These are phyloP conservation scores for Luperina testacea DNA, from an alignment of 2,888 invertebrate genomes.

Conservation along the genomic window DNA sequence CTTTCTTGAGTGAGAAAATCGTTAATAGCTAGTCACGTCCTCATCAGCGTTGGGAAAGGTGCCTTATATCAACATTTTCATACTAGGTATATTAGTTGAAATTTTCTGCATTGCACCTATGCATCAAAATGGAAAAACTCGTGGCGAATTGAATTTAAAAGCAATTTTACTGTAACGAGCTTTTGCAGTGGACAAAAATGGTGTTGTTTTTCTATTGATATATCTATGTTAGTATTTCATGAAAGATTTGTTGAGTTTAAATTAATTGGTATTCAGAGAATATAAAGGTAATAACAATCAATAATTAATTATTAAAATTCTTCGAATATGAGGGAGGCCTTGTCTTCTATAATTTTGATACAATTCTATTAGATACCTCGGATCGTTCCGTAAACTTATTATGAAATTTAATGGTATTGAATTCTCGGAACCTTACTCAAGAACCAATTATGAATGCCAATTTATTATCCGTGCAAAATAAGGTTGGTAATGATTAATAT, in stretches of 20 bases:
- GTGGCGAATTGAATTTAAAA: slow-evolving; percentile 41
- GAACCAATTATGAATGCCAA: background rate
- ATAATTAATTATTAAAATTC: background rate
- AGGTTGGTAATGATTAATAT: background rate
- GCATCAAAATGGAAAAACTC: slow-evolving; percentile 31
- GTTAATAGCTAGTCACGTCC: background rate
- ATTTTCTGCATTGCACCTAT: slow-evolving; percentile 1
- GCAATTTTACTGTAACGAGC: slow-evolving; percentile 37
- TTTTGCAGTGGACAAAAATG: slow-evolving; percentile 21
- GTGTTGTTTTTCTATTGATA: background rate
- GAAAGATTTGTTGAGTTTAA: background rate
- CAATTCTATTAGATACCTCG: background rate
- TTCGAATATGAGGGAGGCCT: background rate
- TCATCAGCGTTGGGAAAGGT: too few species aligned
- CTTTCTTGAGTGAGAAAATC: background rate
- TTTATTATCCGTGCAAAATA: background rate
- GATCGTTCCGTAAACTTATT: background rate
- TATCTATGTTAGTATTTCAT: background rate
- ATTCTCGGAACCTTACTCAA: background rate
- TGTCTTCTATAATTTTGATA: background rate
- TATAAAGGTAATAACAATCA: background rate
- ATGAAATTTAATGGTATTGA: background rate
- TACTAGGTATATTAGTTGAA: background rate
- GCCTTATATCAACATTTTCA: background rate
- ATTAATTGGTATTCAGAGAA: background rate